phyloP scores from a whole-genome alignment of 1,140 invertebrate genomes.

The Papilio machaon region DNA sequence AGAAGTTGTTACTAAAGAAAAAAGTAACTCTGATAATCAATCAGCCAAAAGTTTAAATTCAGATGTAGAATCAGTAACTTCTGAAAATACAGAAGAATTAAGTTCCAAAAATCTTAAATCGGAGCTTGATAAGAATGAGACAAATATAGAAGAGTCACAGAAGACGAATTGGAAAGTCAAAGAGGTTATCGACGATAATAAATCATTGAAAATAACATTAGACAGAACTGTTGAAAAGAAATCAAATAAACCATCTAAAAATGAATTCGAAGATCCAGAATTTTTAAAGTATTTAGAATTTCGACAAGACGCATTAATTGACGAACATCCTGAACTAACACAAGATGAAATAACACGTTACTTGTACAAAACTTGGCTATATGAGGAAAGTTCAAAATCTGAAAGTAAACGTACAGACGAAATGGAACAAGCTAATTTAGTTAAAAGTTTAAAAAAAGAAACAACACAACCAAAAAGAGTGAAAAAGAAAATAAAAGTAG shows the following conservation, averaged over 20 bases:
- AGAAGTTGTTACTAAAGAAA: neutral
- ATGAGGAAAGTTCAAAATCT: conserved; percentile 72
- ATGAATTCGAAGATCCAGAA: conserved; percentile 62
- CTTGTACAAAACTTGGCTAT: conserved; percentile 81
- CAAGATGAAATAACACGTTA: conserved; percentile 79
- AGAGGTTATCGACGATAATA: conserved; percentile 47
- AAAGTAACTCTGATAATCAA: neutral
- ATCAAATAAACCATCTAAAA: conserved; percentile 40
- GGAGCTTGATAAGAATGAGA: conserved; percentile 40
- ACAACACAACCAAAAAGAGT: conserved; percentile 51
- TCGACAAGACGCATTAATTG: conserved; percentile 77
- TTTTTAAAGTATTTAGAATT: conserved; percentile 82
- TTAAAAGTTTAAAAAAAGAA: conserved; percentile 67
- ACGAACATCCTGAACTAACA: conserved; percentile 80
- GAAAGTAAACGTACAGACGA: conserved; percentile 67
- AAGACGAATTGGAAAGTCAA: conserved; percentile 56
- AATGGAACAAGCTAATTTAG: conserved; percentile 58
- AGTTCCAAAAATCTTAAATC: neutral
- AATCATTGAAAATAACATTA: conserved; percentile 47
- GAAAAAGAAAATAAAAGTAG: conserved; percentile 57
- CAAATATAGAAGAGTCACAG: conserved; percentile 34
- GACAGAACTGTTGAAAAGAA: conserved; percentile 47
- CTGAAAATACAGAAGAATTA: conserved; percentile 25
- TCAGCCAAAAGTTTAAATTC: conserved; percentile 2
- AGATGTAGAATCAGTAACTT: conserved; percentile 16